These are phyloP conservation scores for Philhelius pedissequus DNA, from an alignment of 2,888 invertebrate species.

Conservation along the genomic window DNA sequence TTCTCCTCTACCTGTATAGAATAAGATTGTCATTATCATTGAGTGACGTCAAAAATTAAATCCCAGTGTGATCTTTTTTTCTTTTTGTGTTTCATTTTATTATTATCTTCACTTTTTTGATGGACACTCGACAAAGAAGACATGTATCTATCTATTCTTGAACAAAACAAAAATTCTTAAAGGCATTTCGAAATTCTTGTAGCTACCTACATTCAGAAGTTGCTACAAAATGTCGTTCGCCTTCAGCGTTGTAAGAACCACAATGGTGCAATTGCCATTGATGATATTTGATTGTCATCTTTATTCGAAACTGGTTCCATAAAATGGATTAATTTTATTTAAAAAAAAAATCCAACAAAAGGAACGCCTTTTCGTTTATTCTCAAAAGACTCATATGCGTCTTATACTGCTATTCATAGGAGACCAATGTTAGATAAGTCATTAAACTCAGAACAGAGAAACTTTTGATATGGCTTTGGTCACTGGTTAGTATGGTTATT, in stretches of 20 bases:
- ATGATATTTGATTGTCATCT: constrained; percentile 31
- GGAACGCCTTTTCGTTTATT: background rate
- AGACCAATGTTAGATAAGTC: background rate
- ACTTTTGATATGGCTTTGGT: background rate
- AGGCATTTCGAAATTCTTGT: constrained; percentile 8
- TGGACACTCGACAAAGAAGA: background rate
- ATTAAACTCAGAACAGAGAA: background rate
- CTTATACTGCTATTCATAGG: background rate
- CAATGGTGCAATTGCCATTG: background rate
- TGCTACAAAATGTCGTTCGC: constrained; percentile 30
- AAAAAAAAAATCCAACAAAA: background rate
- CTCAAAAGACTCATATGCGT: background rate
- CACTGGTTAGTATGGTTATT: background rate
- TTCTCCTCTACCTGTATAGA: background rate
- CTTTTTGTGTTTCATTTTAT: background rate
- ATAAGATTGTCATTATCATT: background rate
- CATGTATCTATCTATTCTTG: too few species aligned
- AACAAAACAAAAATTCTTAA: background rate
- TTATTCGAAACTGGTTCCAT: constrained; percentile 26
- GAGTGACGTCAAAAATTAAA: background rate
- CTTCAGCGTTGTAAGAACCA: constrained; percentile 7
- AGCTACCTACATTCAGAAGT: background rate
- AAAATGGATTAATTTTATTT: background rate
- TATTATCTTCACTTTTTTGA: background rate
- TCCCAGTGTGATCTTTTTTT: background rate